Base-by-base conservation (phyloP, 2,113 vertebrate species). In the Vidua chalybeata region DNA sequence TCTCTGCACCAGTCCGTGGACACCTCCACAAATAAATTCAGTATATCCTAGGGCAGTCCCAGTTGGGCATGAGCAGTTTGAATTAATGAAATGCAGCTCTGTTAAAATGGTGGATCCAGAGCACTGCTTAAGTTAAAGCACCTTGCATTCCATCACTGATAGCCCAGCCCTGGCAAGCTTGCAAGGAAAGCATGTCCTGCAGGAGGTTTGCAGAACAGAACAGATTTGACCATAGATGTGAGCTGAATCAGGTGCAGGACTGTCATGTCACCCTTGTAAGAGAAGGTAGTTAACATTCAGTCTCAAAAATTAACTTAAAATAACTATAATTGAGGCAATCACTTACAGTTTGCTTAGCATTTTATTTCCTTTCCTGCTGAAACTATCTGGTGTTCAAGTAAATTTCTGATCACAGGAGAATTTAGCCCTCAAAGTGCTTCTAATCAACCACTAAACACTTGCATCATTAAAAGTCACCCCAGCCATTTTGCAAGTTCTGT, bases 391-490 rank as follows among this genome's bases (percentile, higher is more conserved):
- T 90, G 59, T 94, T 95, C 74, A 79, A 97, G 92, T 84, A 82
- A 81, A 95, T 96, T 95, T 96, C 94, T 97, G 95, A 96, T 97
- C 91, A 91, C 89, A 92, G 86, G 89, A 96, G 91, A 96, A 95
- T 95, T 93, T 63, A 84, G 68, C 56, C 85, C 90, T 97, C 94
- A 48, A 84, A 96, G 94, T 75, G 87, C 93, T 88, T 95, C 90
- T 97, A 96, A 97, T 97, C 97, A 96, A 52, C 63, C 81, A 48
- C 72, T 96, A 90, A 96, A 94, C 59, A 45, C 87, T 87, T 89
- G 81, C 85, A 90, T 97, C 96, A 94, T 97, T 97, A 97, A 96
- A 97, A 97, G 87, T 93, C 90, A 87, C 83, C 87, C 91, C 92
- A 76, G 87, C 79, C 43, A 55, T 92, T 96, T 93, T 68, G 68